Evolutionary conservation across 30 jellyfish, hydroid and myxozoan species (phyloP), one percentile per base, ranked within the genome.

Genomic region (Cassiopea xamachana): DNA sequence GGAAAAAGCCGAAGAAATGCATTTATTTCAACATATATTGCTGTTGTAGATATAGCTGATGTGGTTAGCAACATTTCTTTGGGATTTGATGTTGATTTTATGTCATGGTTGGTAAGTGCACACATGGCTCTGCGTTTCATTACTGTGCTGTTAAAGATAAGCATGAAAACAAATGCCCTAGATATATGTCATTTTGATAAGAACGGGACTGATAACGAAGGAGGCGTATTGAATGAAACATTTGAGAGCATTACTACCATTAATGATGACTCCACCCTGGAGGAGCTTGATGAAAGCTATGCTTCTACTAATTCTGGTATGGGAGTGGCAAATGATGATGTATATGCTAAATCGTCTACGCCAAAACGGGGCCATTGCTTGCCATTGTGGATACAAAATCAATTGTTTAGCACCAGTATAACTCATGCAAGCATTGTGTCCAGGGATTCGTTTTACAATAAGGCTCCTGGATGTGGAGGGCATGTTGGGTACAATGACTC

Each of bases 61-160:
- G 8, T 87, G 46, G 70, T 58, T 1, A 77, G 27, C 46, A 39
- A 77, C 79, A 60, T 75, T 46, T 82, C 81, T 46, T 79, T 49
- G 48, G 89, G 89, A 12, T 68, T 76, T 68, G 94, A 87, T 79
- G 68, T 87, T 16, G 89, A 78, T 15, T 87, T 87, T 80, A 48
- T 87, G 1, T 78, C 94, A 16, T 87, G 94, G 94, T 48, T 87
- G 85, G 68, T 76, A 15, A 76, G 87, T 59, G 89, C 81, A 17
- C 94, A 87, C 51, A 87, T 87, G 94, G 89, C 94, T 9, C 80
- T 87, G 60, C 51, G 94, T 17, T 79, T 87, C 46, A 67, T 86
- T 48, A 74, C 64, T 18, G 88, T 79, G 14, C 78, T 87, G 1
- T 79, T 87, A 15, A 44, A 77, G 77, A 45, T 55, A 46, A 77